Percentiles rank a stretch among this genome's conserved stretches.
Evolutionary conservation across 1,140 invertebrate genomes (phyloP).

Genomic region (Subanguina moxae): DNA sequence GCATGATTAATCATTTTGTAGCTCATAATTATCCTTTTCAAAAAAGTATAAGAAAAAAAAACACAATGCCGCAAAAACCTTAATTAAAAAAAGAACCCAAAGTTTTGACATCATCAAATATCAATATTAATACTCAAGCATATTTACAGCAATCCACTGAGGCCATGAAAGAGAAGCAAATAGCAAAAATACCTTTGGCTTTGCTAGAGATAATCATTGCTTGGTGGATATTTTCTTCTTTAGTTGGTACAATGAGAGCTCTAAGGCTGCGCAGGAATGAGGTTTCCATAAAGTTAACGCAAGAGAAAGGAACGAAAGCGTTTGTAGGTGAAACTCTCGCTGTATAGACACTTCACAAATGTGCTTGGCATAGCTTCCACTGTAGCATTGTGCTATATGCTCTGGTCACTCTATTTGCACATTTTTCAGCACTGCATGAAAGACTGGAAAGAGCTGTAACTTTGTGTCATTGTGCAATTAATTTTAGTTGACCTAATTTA

Average conservation of each 20-base stretch:
- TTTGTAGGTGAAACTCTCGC: constrained; percentile 79
- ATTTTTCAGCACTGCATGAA: constrained; percentile 60
- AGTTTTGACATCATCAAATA: neutral
- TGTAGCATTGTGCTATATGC: constrained; percentile 80
- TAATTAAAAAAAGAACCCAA: constrained; percentile 45
- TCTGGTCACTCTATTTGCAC: constrained; percentile 80
- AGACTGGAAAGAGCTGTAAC: constrained; percentile 78
- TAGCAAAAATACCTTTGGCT: constrained; percentile 57
- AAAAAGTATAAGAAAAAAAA: too few relatives aligned
- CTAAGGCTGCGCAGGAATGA: constrained; percentile 70
- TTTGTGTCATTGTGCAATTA: constrained; percentile 5
- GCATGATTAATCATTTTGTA: too few relatives aligned
- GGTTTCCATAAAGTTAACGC: neutral
- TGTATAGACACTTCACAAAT: constrained; percentile 88
- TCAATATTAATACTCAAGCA: neutral
- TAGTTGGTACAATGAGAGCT: constrained; percentile 81
- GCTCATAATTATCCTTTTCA: too few relatives aligned
- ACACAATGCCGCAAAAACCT: neutral
- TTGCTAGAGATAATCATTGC: constrained; percentile 57
- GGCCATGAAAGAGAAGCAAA: constrained; percentile 57
- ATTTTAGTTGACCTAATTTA: constrained; percentile 22
- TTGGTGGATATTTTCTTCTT: constrained; percentile 66
- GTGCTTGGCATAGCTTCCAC: constrained; percentile 82
- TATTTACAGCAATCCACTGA: constrained; percentile 50
- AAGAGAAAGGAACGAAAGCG: constrained; percentile 59